A percentile compares a stretch with the other conserved stretches of the same genome.
Conservation (phyloP, 2,113 vertebrate genomes). For the Apodemus sylvaticus region DNA sequence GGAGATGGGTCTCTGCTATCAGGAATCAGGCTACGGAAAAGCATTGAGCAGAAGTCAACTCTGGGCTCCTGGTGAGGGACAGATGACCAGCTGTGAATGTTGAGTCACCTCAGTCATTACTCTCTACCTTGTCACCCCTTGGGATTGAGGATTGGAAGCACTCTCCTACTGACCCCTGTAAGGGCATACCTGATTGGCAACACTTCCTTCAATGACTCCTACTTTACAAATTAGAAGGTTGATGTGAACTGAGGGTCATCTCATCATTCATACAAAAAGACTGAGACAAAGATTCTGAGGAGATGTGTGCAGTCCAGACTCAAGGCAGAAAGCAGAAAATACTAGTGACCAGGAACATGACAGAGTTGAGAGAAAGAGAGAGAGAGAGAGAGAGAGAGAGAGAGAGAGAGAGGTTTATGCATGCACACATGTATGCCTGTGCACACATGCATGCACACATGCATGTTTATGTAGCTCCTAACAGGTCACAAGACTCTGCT, state of each 20-base stretch:
- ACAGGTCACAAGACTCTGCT: too few relatives aligned
- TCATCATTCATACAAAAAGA: background rate
- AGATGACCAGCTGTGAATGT: background rate
- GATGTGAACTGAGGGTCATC: background rate
- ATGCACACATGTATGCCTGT: too few relatives aligned
- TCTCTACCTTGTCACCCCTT: background rate
- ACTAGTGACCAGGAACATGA: too few relatives aligned
- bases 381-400: too few relatives aligned
- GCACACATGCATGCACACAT: too few relatives aligned
- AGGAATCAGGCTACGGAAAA: conserved; percentile 44
- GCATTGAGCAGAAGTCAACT: background rate
- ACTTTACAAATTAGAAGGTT: background rate
- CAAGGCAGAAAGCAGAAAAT: background rate
- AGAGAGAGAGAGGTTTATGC: too few relatives aligned
- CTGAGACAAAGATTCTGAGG: background rate
- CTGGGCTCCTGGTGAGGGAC: background rate
- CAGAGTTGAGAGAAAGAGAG: too few relatives aligned
- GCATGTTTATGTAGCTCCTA: too few relatives aligned
- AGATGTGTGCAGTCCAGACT: background rate
- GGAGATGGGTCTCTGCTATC: conserved; percentile 54
- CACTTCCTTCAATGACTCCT: background rate
- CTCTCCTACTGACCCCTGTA: background rate
- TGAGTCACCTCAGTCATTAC: background rate
- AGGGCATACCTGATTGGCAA: background rate
- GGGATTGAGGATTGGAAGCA: background rate